These are phyloP conservation scores for Peromyscus polionotus DNA, from an alignment of 2,113 vertebrate genomes.

Conservation along the genomic window DNA sequence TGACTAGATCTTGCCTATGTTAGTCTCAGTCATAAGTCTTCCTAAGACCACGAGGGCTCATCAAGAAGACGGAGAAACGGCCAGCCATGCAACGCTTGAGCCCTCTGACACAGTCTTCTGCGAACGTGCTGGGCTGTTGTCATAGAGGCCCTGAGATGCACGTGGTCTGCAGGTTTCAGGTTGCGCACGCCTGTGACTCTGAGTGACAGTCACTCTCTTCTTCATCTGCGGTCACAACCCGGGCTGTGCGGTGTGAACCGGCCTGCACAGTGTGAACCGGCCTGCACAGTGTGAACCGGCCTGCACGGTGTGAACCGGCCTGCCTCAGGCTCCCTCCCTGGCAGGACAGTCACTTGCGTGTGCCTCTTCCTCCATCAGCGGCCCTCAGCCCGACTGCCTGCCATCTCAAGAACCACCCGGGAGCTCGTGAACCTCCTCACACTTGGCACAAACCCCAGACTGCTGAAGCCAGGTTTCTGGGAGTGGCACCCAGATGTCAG, in stretches of 20 bases:
- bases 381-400: too few relatives aligned
- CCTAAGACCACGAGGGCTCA: not conserved
- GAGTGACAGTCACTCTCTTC: not conserved
- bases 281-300: not conserved
- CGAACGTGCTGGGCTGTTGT: not conserved
- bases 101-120: not conserved
- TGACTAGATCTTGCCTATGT: not conserved
- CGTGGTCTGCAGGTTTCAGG: not conserved
- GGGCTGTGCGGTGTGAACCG: not conserved
- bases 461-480: not conserved
- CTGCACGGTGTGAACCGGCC: not conserved
- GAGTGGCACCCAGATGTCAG: not conserved
- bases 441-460: not conserved
- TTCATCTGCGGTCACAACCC: not conserved
- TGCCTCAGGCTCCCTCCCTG: not conserved
- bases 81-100: not conserved
- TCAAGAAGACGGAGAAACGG: not conserved
- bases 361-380: too few relatives aligned
- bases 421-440: not conserved
- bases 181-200: not conserved
- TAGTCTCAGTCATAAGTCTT: not conserved
- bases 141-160: not conserved
- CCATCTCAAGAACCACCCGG: not conserved
- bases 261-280: not conserved
- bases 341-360: rapidly evolving